Evolutionary conservation across 2,888 invertebrate species (phyloP), one percentile per base, ranked within the genome.

Genomic region (Theretra japonica): DNA sequence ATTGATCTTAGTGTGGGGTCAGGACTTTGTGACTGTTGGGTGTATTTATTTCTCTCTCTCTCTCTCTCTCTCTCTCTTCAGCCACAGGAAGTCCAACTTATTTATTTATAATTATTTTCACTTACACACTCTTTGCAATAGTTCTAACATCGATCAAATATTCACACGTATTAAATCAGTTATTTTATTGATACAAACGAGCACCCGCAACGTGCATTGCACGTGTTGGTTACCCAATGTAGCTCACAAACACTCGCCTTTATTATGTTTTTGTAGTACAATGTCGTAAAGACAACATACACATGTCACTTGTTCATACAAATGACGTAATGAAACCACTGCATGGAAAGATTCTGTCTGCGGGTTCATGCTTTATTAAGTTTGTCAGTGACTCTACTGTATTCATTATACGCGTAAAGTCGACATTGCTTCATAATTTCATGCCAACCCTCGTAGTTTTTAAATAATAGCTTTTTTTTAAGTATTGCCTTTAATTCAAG

Each of bases 151-250:
- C 33, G 33, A 41, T 7, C 17, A 17, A 48, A 65, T 2, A 65
- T 15, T 48, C 41, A 23, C 23, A 65, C 41, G 15, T 17, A 59
- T 33, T 48, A 41, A 65, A 65, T 65, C 65, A 41, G 65, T 48
- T 60, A 19, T 19, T 58, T 58, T 17, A 59, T n/a, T 60, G 33
- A n/a, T 3, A 33, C 28, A 19, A 41, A 69, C 25, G 69, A 58
- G 11, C 48, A 30, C 50, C 53, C 60, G 33, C 82, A 86, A 86
- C 78, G 81, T 88, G 87, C 78, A 70, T 53, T 76, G 78, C 88
- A 87, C 80, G 82, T 87, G 87, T 78, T 73, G 77, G 80, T 71
- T 70, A 57, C 50, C 74, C 74, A 53, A n/a, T 5, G n/a, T 53
- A 72, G 21, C 53, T 70, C 72, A 69, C 77, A 79, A 79, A 80